Conservation (phyloP, 2,888 invertebrate genomes). For the Pandemis heparana region DNA sequence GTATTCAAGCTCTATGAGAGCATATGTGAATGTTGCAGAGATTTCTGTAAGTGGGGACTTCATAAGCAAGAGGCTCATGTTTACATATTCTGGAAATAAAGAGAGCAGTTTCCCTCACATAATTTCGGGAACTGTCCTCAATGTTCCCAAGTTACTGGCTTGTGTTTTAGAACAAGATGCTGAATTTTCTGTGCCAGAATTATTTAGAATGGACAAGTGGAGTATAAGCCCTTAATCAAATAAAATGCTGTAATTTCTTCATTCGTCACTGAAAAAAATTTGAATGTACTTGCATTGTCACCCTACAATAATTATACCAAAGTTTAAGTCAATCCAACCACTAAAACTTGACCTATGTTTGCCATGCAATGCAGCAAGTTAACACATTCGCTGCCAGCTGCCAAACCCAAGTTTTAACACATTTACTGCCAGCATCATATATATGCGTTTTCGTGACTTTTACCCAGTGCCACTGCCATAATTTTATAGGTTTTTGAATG, state of each 20-base stretch:
- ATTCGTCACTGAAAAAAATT: not conserved
- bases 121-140: constrained; percentile 90
- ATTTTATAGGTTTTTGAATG: no score
- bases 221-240: constrained; percentile 31
- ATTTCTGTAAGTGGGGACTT: constrained; percentile 90
- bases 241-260: not conserved
- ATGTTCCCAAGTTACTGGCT: constrained; percentile 90
- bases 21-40: constrained; percentile 90
- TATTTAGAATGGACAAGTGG: constrained; percentile 68
- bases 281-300: no score
- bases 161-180: constrained; percentile 89
- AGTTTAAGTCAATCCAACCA: no score
- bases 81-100: constrained; percentile 87
- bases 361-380: no score
- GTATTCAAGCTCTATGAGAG: constrained; percentile 87
- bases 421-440: no score
- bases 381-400: no score
- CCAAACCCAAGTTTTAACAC: no score
- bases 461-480: no score
- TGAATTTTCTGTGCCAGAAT: constrained; percentile 66
- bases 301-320: no score
- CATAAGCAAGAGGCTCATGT: constrained; percentile 91
- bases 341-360: no score
- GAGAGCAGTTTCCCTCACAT: constrained; percentile 87
- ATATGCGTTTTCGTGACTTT: no score